Base-by-base conservation (phyloP, 2,888 invertebrate genomes). In the Drosophila kanekoi region DNA sequence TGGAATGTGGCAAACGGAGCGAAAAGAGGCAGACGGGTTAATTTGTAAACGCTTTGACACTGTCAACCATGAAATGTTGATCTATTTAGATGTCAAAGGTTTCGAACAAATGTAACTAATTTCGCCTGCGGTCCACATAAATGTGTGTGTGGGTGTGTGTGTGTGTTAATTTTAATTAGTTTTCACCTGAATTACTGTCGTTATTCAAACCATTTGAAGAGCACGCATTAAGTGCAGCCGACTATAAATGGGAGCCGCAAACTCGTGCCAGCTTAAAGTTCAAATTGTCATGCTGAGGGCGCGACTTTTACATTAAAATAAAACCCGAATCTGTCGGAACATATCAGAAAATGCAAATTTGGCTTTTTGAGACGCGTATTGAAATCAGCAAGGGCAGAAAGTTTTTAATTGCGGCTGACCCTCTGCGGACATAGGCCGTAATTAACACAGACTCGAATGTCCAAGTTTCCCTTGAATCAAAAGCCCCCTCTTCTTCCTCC, bases 331-430 rank as follows among this genome's bases (percentile, higher is more conserved):
- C 44, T 51, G 56, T 54, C 43, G 32, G 53, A 58, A 60, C 43
- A 43, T 60, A 63, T 67, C 63, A 57, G 51, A 32, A 40, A 14
- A 16, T 51, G 57, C 35, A 64, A 64, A 51, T 57, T 52, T 41
- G 37, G 44, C 16, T 37, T n/a, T 37, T 37, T n/a, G 37, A 14
- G 16, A 40, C 33, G 44, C 28, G 41, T 23, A 49, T 53, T 47
- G 23, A 61, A 67, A 63, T 63, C 57, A 52, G 57, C 35, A 14
- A 35, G 49, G 65, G 70, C 58, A 67, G 75, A 28, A 79, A 78
- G 71, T 73, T 80, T 82, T 72, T 82, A 85, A 85, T 85, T 83
- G 82, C 78, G 80, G 80, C 57, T 48, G 62, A 54, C 47, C 67
- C 63, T 59, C 45, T 49, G 18, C 60, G 86, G 78, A 85, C 78